A percentile compares a stretch with the other conserved stretches of the same genome.
Conservation (phyloP, 1,140 invertebrate species). For the Temnothorax curvispinosus region DNA sequence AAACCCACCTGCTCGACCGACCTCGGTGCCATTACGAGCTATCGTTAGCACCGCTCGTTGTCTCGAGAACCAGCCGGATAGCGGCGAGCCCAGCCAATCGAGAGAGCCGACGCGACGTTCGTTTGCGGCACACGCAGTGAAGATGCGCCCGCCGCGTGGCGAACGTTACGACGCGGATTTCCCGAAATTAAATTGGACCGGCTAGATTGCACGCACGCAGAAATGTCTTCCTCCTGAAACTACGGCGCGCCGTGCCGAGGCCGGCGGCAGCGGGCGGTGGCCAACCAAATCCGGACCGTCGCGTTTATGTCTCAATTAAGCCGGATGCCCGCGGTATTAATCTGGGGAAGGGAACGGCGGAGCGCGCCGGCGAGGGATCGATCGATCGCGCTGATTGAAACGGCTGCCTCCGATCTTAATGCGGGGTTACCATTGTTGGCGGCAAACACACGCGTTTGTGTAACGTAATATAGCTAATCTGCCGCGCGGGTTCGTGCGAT, state of each 20-base stretch:
- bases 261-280: neutral
- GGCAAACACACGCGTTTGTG: slow-evolving; percentile 40
- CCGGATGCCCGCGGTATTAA: slow-evolving; percentile 57
- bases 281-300: slow-evolving; percentile 48
- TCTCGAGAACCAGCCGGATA: slow-evolving; percentile 5
- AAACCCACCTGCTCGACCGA: slow-evolving; percentile 15
- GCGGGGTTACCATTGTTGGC: slow-evolving; percentile 51
- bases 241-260: neutral
- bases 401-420: slow-evolving; percentile 57
- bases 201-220: slow-evolving; percentile 56
- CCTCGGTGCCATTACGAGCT: slow-evolving; percentile 62
- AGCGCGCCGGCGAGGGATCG: slow-evolving; percentile 7
- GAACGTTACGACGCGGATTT: slow-evolving; percentile 19
- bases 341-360: neutral
- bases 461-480: slow-evolving; percentile 57
- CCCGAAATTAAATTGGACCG: slow-evolving; percentile 53
- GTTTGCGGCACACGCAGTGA: neutral
- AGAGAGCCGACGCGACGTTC: neutral
- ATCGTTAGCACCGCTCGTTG: slow-evolving; percentile 60
- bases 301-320: slow-evolving; percentile 60
- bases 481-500: slow-evolving; percentile 15
- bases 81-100: neutral
- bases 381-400: slow-evolving; percentile 60
- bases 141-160: neutral
- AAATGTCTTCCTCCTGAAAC: slow-evolving; percentile 70